Conservation (phyloP, 2,113 vertebrate genomes). For the Dolichallabes microphthalmus region DNA sequence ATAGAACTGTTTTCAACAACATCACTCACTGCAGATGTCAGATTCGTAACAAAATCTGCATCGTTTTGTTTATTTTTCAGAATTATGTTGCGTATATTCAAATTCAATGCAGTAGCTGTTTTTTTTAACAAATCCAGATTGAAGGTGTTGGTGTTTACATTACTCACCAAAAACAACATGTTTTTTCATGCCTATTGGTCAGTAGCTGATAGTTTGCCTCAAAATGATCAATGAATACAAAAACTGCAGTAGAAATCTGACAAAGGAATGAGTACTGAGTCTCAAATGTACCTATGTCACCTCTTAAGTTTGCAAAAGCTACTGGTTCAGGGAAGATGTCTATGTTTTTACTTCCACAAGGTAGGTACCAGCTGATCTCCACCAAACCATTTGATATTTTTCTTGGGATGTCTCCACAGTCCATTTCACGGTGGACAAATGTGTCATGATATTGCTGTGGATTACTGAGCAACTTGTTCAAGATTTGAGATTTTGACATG, state of each 20-base stretch:
- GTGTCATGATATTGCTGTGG: conserved; percentile 63
- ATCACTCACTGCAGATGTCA: conserved; percentile 41
- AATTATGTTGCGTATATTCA: conserved; percentile 52
- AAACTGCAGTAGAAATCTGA: conserved; percentile 71
- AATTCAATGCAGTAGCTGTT: conserved; percentile 30
- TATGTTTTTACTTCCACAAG: conserved; percentile 62
- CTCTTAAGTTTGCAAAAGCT: conserved; percentile 71
- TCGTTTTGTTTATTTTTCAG: conserved; percentile 58
- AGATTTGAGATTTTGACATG: conserved; percentile 75
- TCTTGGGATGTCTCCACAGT: conserved; percentile 59
- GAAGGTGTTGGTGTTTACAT: conserved; percentile 43
- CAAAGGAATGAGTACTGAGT: conserved; percentile 72
- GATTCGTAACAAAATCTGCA: conserved; percentile 56
- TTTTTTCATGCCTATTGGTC: conserved; percentile 48
- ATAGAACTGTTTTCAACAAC: conserved; percentile 17
- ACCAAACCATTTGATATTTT: conserved; percentile 74
- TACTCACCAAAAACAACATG: conserved; percentile 59
- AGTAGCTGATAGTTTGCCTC: conserved; percentile 60
- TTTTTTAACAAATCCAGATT: conserved; percentile 6
- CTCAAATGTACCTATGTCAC: conserved; percentile 65
- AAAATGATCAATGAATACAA: conserved; percentile 71
- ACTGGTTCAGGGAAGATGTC: conserved; percentile 68
- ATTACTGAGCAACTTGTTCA: conserved; percentile 73
- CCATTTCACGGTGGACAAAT: conserved; percentile 69
- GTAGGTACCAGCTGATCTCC: conserved; percentile 76